phyloP scores from a whole-genome alignment of 1,140 invertebrate species.

The Drosophila baimaii region DNA sequence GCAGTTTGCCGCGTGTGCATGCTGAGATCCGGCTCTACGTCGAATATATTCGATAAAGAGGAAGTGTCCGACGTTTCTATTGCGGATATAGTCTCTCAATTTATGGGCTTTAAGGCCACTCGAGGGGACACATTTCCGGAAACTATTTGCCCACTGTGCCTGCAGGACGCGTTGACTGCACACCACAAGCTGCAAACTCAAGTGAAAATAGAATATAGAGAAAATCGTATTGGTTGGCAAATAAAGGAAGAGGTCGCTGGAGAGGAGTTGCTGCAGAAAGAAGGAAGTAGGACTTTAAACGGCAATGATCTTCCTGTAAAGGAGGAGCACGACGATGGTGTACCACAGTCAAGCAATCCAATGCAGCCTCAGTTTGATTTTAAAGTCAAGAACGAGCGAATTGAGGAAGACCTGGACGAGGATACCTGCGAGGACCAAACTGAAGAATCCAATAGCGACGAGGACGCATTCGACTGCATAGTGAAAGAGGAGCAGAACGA shows the following conservation, averaged over 20 bases:
- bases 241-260: background rate
- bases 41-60: constrained; percentile 16
- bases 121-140: background rate
- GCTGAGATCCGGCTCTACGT: background rate
- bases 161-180: background rate
- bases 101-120: background rate
- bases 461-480: background rate
- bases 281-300: background rate
- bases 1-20: constrained; percentile 3
- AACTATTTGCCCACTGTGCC: constrained; percentile 1
- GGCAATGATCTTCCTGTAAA: background rate
- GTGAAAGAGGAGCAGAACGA: background rate
- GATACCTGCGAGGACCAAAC: too few species aligned
- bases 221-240: background rate
- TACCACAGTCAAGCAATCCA: background rate
- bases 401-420: background rate
- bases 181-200: background rate
- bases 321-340: background rate
- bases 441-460: background rate
- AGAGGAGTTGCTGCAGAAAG: background rate
- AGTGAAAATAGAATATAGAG: background rate
- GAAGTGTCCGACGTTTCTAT: too few species aligned
- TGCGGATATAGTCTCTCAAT: background rate
- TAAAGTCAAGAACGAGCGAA: background rate
- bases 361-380: background rate